phyloP scores from a whole-genome alignment of 1,140 invertebrate genomes.

The Agrypnia vestita region DNA sequence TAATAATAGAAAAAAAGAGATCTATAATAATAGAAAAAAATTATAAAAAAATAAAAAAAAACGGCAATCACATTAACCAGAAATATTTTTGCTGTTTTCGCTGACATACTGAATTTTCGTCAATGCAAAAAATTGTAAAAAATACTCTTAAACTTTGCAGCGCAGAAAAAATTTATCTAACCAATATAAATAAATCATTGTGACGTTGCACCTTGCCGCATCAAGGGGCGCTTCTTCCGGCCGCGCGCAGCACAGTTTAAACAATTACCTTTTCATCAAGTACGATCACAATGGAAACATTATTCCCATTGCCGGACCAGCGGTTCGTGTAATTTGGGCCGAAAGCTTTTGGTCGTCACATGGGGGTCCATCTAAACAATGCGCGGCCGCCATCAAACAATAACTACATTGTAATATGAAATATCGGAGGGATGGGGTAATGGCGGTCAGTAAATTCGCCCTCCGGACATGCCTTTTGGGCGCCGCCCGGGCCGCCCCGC shows the following conservation, averaged over 20 bases:
- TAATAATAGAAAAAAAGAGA: no score
- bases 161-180: no score
- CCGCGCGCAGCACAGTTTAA: conserved; percentile 6
- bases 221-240: background rate
- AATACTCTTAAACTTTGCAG: no score
- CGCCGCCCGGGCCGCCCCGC: conserved; percentile 20
- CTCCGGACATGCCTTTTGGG: conserved; percentile 56
- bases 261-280: conserved; percentile 53
- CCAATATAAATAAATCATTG: no score
- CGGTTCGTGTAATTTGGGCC: conserved; percentile 57
- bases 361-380: conserved; percentile 55
- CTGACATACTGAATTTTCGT: no score
- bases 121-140: no score
- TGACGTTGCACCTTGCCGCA: no score
- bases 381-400: conserved; percentile 56
- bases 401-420: conserved; percentile 62
- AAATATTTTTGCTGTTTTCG: no score
- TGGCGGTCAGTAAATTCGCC: conserved; percentile 60
- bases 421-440: conserved; percentile 58
- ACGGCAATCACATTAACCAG: no score
- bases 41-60: no score
- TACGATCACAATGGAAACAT: conserved; percentile 43
- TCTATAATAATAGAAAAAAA: no score
- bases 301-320: conserved; percentile 52
- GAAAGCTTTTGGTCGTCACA: conserved; percentile 34